Evolutionary conservation across 2,113 vertebrate genomes (phyloP).

Genomic region (Perca fluviatilis): DNA sequence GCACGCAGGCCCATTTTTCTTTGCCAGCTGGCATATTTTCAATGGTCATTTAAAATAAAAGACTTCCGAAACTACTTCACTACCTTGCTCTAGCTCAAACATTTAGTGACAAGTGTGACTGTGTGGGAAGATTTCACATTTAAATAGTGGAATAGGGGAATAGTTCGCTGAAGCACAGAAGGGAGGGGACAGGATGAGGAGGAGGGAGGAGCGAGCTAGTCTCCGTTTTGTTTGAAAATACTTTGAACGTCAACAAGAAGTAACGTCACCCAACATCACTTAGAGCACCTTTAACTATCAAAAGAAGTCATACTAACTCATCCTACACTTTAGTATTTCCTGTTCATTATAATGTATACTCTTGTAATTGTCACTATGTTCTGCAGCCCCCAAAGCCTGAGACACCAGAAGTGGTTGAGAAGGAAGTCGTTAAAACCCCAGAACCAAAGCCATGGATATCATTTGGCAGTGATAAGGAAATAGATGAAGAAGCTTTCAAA

Average conservation of each 20-base stretch:
- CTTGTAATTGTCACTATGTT: constrained; percentile 22
- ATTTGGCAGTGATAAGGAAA: constrained; percentile 92
- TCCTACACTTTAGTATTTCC: not conserved
- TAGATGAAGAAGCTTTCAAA: constrained; percentile 89
- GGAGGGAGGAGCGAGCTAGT: no score
- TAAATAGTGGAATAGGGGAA: no score
- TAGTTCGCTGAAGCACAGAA: no score
- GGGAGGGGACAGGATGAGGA: no score
- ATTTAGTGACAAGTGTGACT: not conserved
- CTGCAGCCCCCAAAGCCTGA: constrained; percentile 80
- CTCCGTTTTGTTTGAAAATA: no score
- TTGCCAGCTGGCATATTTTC: not conserved
- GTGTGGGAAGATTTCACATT: constrained; percentile 11
- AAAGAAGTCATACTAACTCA: not conserved
- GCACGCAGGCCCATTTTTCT: not conserved
- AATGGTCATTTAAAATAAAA: not conserved
- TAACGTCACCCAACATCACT: no score
- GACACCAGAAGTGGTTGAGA: constrained; percentile 69
- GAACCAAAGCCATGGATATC: constrained; percentile 88
- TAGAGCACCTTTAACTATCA: no score
- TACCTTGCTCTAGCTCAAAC: not conserved
- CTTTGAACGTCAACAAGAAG: no score
- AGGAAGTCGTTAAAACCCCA: constrained; percentile 73
- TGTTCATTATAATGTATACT: not conserved
- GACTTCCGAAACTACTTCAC: not conserved